Evolutionary conservation across 37 sponge, comb jelly and placozoan species (phyloP).

Genomic region (Hormiphora californensis): DNA sequence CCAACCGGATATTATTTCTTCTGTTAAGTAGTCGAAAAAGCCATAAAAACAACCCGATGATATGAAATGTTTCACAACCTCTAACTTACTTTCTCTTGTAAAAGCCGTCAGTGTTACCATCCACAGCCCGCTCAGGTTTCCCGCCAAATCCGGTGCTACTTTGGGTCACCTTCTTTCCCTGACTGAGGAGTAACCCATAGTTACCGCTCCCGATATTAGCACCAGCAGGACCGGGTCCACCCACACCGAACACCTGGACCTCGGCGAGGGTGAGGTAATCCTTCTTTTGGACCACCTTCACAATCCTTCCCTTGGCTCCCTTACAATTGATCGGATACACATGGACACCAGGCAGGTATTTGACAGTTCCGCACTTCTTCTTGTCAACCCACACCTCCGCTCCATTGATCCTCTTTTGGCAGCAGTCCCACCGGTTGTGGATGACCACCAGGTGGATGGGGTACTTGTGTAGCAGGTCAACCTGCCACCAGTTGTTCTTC

Average conservation of each 20-base stretch:
- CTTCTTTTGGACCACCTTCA: not conserved
- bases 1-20: no score
- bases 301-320: not conserved
- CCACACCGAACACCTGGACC: not conserved
- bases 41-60: no score
- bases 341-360: not conserved
- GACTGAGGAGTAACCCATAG: not conserved
- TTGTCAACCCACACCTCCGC: not conserved
- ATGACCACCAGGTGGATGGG: not conserved
- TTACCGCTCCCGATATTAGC: not conserved
- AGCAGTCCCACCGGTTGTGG: not conserved
- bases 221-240: not conserved
- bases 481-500: not conserved
- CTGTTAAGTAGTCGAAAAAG: no score
- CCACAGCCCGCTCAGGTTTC: not conserved
- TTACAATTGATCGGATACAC: not conserved
- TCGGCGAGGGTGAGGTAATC: not conserved
- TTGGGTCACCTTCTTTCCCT: not conserved
- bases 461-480: not conserved
- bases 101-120: slow-evolving; percentile 35
- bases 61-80: no score
- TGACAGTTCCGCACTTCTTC: not conserved
- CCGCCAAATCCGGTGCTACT: not conserved
- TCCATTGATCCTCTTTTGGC: not conserved
- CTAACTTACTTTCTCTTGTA: no score